phyloP scores from a whole-genome alignment of 2,113 vertebrate species.

The Progne subis region DNA sequence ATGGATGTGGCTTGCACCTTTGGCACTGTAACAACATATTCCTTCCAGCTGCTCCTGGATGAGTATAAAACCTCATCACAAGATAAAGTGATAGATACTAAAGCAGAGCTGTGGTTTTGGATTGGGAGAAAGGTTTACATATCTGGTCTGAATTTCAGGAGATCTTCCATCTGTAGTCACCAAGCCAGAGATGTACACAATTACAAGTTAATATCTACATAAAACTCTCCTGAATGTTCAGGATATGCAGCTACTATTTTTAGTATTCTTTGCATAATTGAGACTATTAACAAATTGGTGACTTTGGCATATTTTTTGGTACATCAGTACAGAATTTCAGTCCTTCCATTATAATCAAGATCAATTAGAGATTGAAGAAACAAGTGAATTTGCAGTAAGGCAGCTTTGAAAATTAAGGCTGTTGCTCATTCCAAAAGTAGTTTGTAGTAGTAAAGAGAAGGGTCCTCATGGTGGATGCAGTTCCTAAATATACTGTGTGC shows the following conservation, averaged over 20 bases:
- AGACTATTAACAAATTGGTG: neutral
- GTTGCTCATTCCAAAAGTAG: neutral
- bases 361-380: neutral
- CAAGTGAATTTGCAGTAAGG: neutral
- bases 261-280: neutral
- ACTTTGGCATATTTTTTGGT: neutral
- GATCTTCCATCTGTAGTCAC: neutral
- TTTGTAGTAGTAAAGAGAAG: neutral
- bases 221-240: neutral
- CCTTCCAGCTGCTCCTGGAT: neutral
- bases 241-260: neutral
- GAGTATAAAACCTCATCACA: neutral
- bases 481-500: neutral
- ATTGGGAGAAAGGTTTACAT: neutral
- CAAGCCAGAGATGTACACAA: neutral
- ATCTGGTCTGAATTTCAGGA: neutral
- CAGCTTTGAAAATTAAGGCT: neutral
- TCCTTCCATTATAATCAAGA: neutral
- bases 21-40: neutral
- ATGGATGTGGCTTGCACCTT: neutral
- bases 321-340: neutral
- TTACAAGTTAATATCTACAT: neutral
- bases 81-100: neutral
- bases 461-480: neutral
- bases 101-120: neutral